Evolutionary conservation across 2,113 vertebrate species (phyloP), one percentile per base, ranked within the genome.

Genomic region (Noturus placidus): DNA sequence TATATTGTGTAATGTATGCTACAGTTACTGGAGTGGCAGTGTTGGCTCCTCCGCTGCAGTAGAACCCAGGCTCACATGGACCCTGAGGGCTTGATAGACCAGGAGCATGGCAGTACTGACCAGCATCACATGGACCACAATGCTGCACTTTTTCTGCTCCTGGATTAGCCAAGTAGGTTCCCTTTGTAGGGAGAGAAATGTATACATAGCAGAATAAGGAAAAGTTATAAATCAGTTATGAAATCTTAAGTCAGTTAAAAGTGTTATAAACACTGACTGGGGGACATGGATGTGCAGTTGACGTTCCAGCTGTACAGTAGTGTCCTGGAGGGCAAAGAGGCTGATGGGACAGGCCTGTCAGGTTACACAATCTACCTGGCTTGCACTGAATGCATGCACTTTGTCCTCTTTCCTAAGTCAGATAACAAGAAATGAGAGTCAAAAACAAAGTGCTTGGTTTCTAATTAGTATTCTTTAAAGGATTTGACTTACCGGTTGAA

Each of bases 31-130:
- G 97, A 5, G 94, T 93, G 74, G 96, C 91, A 42, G 94, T 94
- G 87, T 91, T 89, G 80, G 96, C 93, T 86, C 95, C 96, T 69
- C 93, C 90, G 38, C 92, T 94, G 87, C 96, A 96, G 91, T 94
- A 96, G 91, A 95, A 94, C 0, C 96, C 96, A 4, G 93, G 88
- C 42, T 94, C 92, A 90, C 96, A 96, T 83, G 91, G 90, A 59
- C 96, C 97, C 89, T 97, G 94, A 10, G 97, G 97, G 27, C 83
- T 56, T 0, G 93, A 77, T 63, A 98, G 94, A 33, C 96, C 97
- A 11, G 93, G 19, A 86, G 70, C 88, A 69, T 95, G 92, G 91
- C 97, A 99, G 93, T 95, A 97, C 88, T 90, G 93, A 14, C 97
- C 97, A 0, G 95, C 94, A 22, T 92, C 92, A 89, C 97, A 99